phyloP scores from a whole-genome alignment of 1,140 invertebrate species.

The Dinothrombium tinctorium region DNA sequence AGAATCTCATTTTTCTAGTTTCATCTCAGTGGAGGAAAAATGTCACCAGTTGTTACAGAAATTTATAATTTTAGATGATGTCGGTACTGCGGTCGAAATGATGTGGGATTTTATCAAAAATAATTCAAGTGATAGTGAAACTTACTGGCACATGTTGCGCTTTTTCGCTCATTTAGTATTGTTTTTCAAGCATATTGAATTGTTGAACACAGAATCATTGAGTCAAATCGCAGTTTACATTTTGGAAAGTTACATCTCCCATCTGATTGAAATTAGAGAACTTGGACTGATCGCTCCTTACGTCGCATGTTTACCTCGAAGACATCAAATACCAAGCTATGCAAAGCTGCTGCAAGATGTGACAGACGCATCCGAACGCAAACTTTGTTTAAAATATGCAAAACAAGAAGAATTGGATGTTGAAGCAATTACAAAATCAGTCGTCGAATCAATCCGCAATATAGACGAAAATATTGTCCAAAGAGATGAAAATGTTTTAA shows the following conservation, averaged over 20 bases:
- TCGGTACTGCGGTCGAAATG: slow-evolving; percentile 21
- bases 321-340: slow-evolving; percentile 47
- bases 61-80: slow-evolving; percentile 44
- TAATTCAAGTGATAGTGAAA: neutral
- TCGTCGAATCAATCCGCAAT: slow-evolving; percentile 45
- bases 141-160: slow-evolving; percentile 29
- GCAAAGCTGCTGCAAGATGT: slow-evolving; percentile 48
- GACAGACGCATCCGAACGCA: slow-evolving; percentile 31
- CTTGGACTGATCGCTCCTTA: slow-evolving; percentile 61
- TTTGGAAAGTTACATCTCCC: slow-evolving; percentile 38
- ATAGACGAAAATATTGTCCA: neutral
- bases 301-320: slow-evolving; percentile 40
- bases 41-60: slow-evolving; percentile 46
- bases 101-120: slow-evolving; percentile 11
- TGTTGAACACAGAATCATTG: slow-evolving; percentile 23
- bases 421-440: slow-evolving; percentile 48
- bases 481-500: neutral
- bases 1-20: neutral
- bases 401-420: slow-evolving; percentile 52
- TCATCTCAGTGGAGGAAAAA: slow-evolving; percentile 20
- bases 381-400: slow-evolving; percentile 34
- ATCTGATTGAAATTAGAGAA: slow-evolving; percentile 42
- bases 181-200: slow-evolving; percentile 49
- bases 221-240: slow-evolving; percentile 43
- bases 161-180: slow-evolving; percentile 56